Evolutionary conservation across 2,797 vertebrate species (phyloP).

Genomic region (Hirundo rustica): DNA sequence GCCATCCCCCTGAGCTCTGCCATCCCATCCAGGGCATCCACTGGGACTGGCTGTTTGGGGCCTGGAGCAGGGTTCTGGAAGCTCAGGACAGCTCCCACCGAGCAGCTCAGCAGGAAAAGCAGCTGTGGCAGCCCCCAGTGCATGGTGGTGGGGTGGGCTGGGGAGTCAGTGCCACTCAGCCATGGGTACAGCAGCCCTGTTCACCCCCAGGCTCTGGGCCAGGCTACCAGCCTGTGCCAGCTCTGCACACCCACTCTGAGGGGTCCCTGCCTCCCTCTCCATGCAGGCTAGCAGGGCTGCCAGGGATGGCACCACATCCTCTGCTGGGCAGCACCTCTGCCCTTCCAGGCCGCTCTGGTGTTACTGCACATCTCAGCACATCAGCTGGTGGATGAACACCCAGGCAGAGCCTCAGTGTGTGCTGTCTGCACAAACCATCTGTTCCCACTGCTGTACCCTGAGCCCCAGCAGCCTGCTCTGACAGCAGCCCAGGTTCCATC

Average conservation of each 20-base stretch:
- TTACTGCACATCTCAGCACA: background rate
- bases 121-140: background rate
- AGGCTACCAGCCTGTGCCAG: background rate
- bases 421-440: background rate
- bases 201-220: no score
- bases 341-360: rapidly evolving
- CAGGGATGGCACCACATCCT: background rate
- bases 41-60: background rate
- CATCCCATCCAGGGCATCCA: background rate
- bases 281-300: background rate
- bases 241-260: background rate
- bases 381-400: background rate
- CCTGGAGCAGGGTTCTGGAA: background rate
- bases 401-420: background rate
- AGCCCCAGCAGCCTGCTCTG: background rate
- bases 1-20: background rate
- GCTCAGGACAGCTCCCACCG: background rate
- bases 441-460: background rate
- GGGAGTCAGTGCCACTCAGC: background rate
- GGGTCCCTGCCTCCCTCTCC: background rate
- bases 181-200: background rate
- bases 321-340: background rate
- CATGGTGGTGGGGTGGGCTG: rapidly evolving
- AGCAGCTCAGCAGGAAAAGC: background rate
- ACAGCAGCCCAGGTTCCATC: background rate